Percentiles rank a stretch among this genome's conserved stretches.
phyloP scores from a whole-genome alignment of 1,140 invertebrate genomes.

The Panagrolaimus sp. region DNA sequence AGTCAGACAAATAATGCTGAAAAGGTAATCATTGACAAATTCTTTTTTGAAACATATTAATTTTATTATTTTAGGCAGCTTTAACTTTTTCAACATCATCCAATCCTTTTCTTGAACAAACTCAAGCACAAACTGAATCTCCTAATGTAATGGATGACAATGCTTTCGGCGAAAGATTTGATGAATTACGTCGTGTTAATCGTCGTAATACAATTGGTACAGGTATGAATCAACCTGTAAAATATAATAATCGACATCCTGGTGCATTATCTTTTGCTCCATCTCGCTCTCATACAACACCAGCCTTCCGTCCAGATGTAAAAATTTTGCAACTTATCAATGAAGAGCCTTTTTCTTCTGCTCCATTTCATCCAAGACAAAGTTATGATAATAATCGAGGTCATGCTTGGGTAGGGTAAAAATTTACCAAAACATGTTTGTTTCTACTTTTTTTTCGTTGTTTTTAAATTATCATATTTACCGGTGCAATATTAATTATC shows the following conservation, averaged over 20 bases:
- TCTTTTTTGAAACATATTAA: slow-evolving; percentile 18
- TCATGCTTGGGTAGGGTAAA: background rate
- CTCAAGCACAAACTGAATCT: slow-evolving; percentile 9
- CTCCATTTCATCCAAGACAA: slow-evolving; percentile 10
- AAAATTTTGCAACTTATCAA: background rate
- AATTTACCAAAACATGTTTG: background rate
- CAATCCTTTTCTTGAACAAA: slow-evolving; percentile 40
- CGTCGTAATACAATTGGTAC: slow-evolving; percentile 37
- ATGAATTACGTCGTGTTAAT: slow-evolving; percentile 40
- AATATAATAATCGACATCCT: background rate
- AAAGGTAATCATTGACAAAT: background rate
- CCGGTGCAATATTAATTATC: slow-evolving; percentile 9
- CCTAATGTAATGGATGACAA: slow-evolving; percentile 42
- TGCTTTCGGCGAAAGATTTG: slow-evolving; percentile 46
- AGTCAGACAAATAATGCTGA: slow-evolving; percentile 9
- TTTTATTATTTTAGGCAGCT: slow-evolving; percentile 17
- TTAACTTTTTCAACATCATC: slow-evolving; percentile 21
- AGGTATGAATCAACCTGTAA: background rate
- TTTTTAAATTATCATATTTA: background rate
- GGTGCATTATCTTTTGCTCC: background rate
- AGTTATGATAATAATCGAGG: background rate
- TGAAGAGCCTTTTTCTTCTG: slow-evolving; percentile 3
- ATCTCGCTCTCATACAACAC: background rate
- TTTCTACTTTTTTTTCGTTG: background rate
- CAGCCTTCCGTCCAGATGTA: background rate